Base-by-base conservation (phyloP, 2,797 vertebrate species). In the Nyctalus aviator region DNA sequence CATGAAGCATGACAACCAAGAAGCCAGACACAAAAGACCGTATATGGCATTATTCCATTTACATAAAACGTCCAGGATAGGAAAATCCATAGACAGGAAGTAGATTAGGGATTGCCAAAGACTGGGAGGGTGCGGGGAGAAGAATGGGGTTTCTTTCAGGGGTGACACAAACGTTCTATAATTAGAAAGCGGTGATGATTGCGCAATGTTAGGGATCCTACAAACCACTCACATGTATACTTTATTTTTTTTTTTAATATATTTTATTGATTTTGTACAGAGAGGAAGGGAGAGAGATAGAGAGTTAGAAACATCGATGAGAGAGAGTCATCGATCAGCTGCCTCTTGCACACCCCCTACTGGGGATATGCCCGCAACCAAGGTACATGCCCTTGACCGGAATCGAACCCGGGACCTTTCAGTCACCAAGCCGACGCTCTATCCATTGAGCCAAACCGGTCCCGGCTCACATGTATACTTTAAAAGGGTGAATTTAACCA, bases 1-100 rank as follows among this genome's bases (percentile, higher is more conserved):
- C 48, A 41, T 10, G 48, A 20, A 14, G 18, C 59, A 6, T n/a
- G 37, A 50, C n/a, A 20, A n/a, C 69, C 18, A 37, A 37, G 73
- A n/a, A 27, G 71, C 11, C 85, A n/a, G 85, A n/a, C 48, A 15
- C 59, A 25, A 9, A 35, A 46, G 35, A 17, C 76, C 18, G 18
- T 9, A 8, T 3, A 6, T 2, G 30, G 3, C 20, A 23, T 0
- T 21, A 44, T 11, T 35, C 84, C 23, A 2, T 35, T 30, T 21
- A 69, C 3, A 69, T 1, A 37, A 66, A 75, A 25, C 6, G 20
- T 27, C 71, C 32, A 50, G 20, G 10, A 68, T 2, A 41, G 78
- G 50, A 27, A 48, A n/a, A 37, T 13, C 78, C 50, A 30, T 0
- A 41, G 20, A 57, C 59, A 41, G 50, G 25, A 50, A 68, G 23